Evolutionary conservation across 2,113 vertebrate genomes (phyloP), one percentile per base, ranked within the genome.

Genomic region (Dipodomys stephensi): DNA sequence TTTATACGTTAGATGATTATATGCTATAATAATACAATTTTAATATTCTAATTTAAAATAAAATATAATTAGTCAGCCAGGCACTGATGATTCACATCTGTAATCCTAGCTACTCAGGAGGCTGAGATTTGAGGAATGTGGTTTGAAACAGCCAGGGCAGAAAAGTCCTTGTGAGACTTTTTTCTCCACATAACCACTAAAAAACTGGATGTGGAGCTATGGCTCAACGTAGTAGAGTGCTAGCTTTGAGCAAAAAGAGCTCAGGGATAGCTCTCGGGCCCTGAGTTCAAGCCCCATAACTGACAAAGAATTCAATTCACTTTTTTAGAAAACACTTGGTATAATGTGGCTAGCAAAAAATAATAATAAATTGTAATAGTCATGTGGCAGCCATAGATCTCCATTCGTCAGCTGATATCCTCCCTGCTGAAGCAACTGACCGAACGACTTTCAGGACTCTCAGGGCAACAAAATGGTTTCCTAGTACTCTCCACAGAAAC

Each of bases 381-480:
- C 28, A 9, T 44, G 15, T 7, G 28, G 22, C 12, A 1, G 6
- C 30, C 22, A 68, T n/a, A 27, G 68, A 62, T 80, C 76, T 73
- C 62, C 44, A 13, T 1, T 2, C 35, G 35, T 35, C 69, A 25
- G 39, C 2, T 19, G 2, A 18, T 30, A 30, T n/a, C n/a, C 35
- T 72, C 32, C 28, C 25, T 22, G 1, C 30, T 67, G 20, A 35
- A 19, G 68, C 10, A 12, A 65, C 44, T 16, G 30, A 71, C 23
- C 44, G 0, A 19, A 18, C 11, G 53, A 57, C 53, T 8, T 30
- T 15, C 27, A 2, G 0, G 53, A 16, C 53, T 13, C 53, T 57
- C 49, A 76, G 9, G 60, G 22, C 30, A 71, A 30, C 79, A 30
- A 67, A 23, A 60, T 35, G 57, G 2, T 44, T 62, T 83, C 8